These are phyloP conservation scores for Equus przewalskii DNA, from an alignment of 2,113 vertebrate species.

Conservation along the genomic window DNA sequence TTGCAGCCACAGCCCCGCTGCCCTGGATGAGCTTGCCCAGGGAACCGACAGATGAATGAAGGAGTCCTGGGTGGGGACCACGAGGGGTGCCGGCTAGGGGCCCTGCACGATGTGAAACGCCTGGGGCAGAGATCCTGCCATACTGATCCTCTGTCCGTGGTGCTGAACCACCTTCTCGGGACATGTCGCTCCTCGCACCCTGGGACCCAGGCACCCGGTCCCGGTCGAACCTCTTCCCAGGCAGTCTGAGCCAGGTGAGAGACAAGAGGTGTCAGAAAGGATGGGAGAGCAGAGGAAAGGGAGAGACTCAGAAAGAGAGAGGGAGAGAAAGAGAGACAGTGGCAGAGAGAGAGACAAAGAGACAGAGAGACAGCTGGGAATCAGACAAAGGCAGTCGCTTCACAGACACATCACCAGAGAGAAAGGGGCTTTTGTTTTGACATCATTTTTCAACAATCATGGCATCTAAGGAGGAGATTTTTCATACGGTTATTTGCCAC, in stretches of 20 bases:
- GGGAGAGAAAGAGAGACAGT: background rate
- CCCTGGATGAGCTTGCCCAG: background rate
- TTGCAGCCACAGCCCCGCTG: background rate
- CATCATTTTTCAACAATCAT: background rate
- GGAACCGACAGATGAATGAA: too few species aligned
- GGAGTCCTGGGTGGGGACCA: background rate
- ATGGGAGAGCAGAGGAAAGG: background rate
- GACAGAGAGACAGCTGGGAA: background rate
- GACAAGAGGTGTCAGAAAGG: background rate
- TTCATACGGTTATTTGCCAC: accelerated
- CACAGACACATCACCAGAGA: background rate
- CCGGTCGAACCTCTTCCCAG: too few species aligned
- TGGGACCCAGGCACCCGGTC: background rate
- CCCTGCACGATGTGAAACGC: background rate
- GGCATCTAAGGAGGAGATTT: background rate
- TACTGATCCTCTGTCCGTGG: constrained; percentile 11
- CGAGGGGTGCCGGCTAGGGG: accelerated
- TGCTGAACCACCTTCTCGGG: background rate
- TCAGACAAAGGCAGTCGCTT: background rate
- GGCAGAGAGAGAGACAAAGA: background rate
- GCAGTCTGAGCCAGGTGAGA: background rate
- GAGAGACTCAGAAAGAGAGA: background rate
- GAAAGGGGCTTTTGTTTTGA: background rate
- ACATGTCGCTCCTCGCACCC: background rate
- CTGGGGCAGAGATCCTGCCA: background rate